Base-by-base conservation (phyloP, 2,797 vertebrate species). In the Lateolabrax maculatus region DNA sequence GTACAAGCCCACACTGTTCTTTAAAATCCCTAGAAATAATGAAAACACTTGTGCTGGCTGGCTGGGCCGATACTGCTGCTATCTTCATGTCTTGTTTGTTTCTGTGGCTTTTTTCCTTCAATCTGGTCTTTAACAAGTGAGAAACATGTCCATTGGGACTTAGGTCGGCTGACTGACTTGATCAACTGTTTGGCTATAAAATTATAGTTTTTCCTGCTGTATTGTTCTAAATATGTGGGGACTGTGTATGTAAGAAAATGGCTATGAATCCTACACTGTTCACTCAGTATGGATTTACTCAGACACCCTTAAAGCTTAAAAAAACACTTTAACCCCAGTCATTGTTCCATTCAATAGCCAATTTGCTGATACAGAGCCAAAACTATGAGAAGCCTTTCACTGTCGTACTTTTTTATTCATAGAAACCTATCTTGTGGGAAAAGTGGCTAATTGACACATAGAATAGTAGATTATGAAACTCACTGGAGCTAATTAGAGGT, bases 321-420 rank as follows among this genome's bases (percentile, higher is more conserved):
- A 37, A 31, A 64, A 37, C 31, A 23, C 29, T 52, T 60, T 60
- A 53, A 79, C 34, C 39, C 61, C 11, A 46, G 31, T 18, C n/a
- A 36, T 12, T 48, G 37, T 25, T 55, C 48, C 41, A 61, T 60
- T 71, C 52, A 65, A 46, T 52, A 69, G 39, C 25, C 5, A 46
- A 60, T 61, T 41, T 52, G 19, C n/a, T n/a, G n/a, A n/a, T 1
- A 8, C 16, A 41, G 56, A 21, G 8, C 3, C 19, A 46, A n/a
- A 18, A 34, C 6, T 25, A 43, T 65, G 29, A 37, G 27, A 19
- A 58, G 36, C 10, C 25, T 10, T 5, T 44, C n/a, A n/a, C 12
- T 37, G 65, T 46, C n/a, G 29, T 62, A 8, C 37, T 8, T 63
- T 4, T 49, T 34, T 56, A 16, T 51, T 43, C 31, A 27, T 49